Percentiles rank a stretch among this genome's conserved stretches.
phyloP scores from a whole-genome alignment of 2,113 vertebrate genomes.

The Zootoca vivipara region DNA sequence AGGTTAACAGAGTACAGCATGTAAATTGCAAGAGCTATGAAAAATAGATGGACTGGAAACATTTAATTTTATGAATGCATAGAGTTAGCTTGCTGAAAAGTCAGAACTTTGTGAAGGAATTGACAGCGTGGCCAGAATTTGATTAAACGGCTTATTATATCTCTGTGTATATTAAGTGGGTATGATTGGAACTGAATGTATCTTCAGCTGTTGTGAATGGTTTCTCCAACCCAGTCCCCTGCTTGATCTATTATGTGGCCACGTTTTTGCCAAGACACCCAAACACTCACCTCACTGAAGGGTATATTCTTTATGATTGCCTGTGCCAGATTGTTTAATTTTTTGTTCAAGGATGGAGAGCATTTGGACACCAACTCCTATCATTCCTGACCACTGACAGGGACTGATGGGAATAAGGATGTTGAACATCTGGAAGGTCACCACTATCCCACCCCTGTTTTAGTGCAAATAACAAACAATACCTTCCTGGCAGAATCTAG shows the following conservation, averaged over 20 bases:
- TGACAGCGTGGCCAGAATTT: neutral
- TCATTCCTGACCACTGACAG: too few species aligned
- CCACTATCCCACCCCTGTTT: too few species aligned
- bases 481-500: neutral
- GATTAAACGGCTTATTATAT: neutral
- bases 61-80: slow-evolving; percentile 48
- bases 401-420: too few species aligned
- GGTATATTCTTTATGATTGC: neutral
- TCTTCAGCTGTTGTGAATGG: neutral
- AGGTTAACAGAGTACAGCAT: slow-evolving; percentile 32
- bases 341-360: neutral
- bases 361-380: too few species aligned
- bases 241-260: neutral
- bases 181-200: neutral
- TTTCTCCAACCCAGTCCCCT: too few species aligned
- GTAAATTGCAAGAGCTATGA: slow-evolving; percentile 37
- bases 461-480: neutral
- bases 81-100: slow-evolving; percentile 31
- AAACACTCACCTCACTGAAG: neutral
- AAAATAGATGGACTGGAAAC: slow-evolving; percentile 47
- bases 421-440: too few species aligned
- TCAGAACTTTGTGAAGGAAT: slow-evolving; percentile 17
- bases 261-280: neutral
- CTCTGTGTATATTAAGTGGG: too few species aligned
- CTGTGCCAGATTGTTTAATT: neutral